A percentile compares a stretch with the other conserved stretches of the same genome.
Evolutionary conservation across 2,797 vertebrate genomes (phyloP).

Genomic region (Tangara arthus): DNA sequence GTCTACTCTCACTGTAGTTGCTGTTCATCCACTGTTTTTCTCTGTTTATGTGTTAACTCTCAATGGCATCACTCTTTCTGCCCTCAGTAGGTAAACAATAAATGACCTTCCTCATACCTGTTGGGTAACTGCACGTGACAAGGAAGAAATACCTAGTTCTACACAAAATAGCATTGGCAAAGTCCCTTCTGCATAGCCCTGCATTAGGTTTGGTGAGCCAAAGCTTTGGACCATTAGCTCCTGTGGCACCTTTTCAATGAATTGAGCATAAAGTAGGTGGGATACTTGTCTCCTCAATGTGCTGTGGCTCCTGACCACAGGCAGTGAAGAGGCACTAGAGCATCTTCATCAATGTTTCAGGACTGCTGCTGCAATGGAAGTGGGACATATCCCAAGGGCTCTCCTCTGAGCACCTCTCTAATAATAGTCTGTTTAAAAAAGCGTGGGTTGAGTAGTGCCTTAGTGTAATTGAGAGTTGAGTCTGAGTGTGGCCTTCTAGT

Average conservation of each 20-base stretch:
- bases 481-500: neutral
- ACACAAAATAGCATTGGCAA: neutral
- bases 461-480: neutral
- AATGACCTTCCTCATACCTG: neutral
- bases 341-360: neutral
- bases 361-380: neutral
- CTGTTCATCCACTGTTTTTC: neutral
- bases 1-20: neutral
- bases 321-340: neutral
- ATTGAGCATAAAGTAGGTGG: neutral
- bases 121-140: neutral
- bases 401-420: neutral
- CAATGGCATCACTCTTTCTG: neutral
- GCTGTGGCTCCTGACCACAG: neutral
- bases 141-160: neutral
- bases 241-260: neutral
- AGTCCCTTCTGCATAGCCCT: neutral
- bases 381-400: neutral
- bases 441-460: neutral
- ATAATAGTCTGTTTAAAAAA: constrained; percentile 10
- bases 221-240: neutral
- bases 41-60: neutral
- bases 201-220: neutral
- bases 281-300: neutral
- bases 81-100: neutral